Conservation (phyloP, 2,888 invertebrate genomes). For the Stenodema calcarata region DNA sequence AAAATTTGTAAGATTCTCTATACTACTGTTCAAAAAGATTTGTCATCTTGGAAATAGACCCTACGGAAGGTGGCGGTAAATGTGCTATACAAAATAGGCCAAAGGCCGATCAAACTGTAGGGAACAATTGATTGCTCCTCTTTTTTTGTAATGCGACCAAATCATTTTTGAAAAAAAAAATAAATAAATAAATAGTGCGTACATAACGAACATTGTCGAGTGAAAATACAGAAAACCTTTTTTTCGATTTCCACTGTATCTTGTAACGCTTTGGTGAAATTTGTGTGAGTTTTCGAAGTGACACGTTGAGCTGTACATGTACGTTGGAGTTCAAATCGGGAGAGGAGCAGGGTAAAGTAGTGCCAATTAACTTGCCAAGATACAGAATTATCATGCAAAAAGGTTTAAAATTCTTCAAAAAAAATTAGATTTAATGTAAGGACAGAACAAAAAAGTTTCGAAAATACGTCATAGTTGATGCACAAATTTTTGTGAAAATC, state of each 20-base stretch:
- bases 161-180: background rate
- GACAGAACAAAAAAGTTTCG: background rate
- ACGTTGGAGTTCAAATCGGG: background rate
- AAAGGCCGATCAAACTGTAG: background rate
- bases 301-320: background rate
- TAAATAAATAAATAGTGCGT: no score
- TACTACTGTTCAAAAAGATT: background rate
- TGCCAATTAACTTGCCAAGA: constrained; percentile 40
- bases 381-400: background rate
- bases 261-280: background rate
- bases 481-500: background rate
- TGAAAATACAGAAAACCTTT: background rate
- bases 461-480: background rate
- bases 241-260: background rate
- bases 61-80: background rate
- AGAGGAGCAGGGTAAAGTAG: constrained; percentile 40
- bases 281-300: background rate
- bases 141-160: constrained; percentile 12
- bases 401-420: background rate
- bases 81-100: background rate
- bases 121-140: constrained; percentile 32
- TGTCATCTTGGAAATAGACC: background rate
- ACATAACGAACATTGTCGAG: background rate
- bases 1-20: background rate
- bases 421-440: background rate